Base-by-base conservation (phyloP, 2,888 invertebrate species). In the Drosophila tripunctata region DNA sequence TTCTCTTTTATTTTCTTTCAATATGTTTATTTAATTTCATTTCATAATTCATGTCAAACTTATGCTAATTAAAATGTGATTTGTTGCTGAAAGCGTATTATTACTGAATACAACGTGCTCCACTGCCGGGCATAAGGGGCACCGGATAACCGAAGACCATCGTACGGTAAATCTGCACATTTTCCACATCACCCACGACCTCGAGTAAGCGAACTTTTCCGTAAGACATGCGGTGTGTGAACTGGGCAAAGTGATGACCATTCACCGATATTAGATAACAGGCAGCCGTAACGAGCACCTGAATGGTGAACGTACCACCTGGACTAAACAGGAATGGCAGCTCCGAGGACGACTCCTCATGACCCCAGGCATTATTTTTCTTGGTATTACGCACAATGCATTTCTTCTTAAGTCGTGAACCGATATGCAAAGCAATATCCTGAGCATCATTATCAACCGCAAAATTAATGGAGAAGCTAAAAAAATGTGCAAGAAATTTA, bases 221-320 rank as follows among this genome's bases (percentile, higher is more conserved):
- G 51, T 93, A 91, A 7, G 95, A 93, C 41, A 95, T 82, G 88
- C 93, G 92, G 88, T 95, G 95, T 0, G 90, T 80, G 87, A 92
- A 96, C 21, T 92, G 92, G 78, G 95, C 94, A 86, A 94, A 94
- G 87, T 95, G 95, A 61, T 92, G 92, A 0, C 95, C 95, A 88
- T 96, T 94, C 1, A 96, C 91, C 0, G 95, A 93, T 78, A 95
- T 93, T 87, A 93, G 83, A 27, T 93, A 94, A 63, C 93, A 92
- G 10, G 92, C 91, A 33, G 93, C 92, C 7, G 94, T 93, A 0
- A 94, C 90, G 7, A 94, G 88, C 36, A 94, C 91, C 83, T 93
- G 93, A 85, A 90, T 30, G 76, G 73, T 90, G 2, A 58, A 57
- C 2, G 22, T 19, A 12, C 19, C 50, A n/a, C 51, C 52, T 1